Percentiles rank a stretch among this genome's conserved stretches.
Evolutionary conservation across 2,797 vertebrate genomes (phyloP).

Genomic region (Neoniphon sammara): DNA sequence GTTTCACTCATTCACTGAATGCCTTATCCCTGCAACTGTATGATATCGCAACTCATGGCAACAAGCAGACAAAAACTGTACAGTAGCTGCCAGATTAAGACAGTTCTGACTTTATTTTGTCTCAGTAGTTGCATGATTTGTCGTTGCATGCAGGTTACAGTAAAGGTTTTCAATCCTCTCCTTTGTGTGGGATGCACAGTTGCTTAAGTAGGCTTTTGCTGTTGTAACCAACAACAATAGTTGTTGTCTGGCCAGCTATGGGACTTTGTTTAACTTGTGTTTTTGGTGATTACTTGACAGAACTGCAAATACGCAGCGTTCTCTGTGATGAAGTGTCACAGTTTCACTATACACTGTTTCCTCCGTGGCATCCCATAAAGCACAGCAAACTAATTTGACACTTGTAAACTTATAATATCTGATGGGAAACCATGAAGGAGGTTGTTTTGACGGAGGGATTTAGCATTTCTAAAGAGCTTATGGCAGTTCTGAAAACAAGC

Average conservation of each 20-base stretch:
- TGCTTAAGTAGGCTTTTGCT: conserved; percentile 36
- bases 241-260: conserved; percentile 35
- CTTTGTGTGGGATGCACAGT: conserved; percentile 5
- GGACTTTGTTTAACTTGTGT: conserved; percentile 27
- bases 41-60: neutral
- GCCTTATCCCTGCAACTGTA: neutral
- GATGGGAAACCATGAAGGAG: neutral
- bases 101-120: neutral
- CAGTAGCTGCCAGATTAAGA: neutral
- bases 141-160: no score
- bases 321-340: conserved; percentile 14
- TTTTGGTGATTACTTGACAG: conserved; percentile 15
- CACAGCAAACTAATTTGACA: neutral
- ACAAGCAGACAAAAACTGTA: neutral
- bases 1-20: neutral
- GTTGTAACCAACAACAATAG: conserved; percentile 61
- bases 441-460: neutral
- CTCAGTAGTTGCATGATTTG: neutral
- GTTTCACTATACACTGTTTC: conserved; percentile 18
- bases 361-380: conserved; percentile 1
- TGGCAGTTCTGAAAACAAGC: neutral
- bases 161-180: conserved; percentile 18
- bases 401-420: neutral
- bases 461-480: neutral
- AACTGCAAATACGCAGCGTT: conserved; percentile 2